Percentiles rank a stretch among this genome's conserved stretches.
phyloP scores from a whole-genome alignment of 2,797 vertebrate genomes.

The Danio tinwini region DNA sequence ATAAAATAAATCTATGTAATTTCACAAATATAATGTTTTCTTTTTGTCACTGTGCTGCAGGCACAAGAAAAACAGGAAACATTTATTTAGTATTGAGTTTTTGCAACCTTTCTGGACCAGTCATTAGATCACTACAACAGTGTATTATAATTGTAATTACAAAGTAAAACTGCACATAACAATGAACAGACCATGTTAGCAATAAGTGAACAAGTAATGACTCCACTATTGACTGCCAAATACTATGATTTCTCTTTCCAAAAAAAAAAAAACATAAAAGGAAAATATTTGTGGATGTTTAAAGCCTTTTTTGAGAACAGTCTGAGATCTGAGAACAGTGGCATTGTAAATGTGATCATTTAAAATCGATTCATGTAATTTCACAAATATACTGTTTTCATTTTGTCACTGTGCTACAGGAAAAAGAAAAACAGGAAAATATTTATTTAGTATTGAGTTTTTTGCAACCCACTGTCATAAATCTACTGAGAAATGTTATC shows the following conservation, averaged over 20 bases:
- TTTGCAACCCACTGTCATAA: background rate
- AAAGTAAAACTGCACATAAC: too few species aligned
- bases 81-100: too few species aligned
- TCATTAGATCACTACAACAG: too few species aligned
- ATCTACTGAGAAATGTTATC: background rate
- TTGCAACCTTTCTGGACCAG: too few species aligned
- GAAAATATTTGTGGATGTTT: background rate
- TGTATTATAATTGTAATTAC: too few species aligned
- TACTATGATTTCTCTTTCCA: background rate
- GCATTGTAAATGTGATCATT: too few species aligned
- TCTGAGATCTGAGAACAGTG: background rate
- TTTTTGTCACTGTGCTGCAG: too few species aligned
- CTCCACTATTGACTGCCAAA: background rate
- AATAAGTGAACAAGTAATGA: background rate
- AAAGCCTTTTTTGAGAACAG: background rate
- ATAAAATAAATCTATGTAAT: too few species aligned
- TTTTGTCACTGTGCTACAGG: background rate
- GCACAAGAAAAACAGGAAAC: too few species aligned
- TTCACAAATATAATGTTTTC: too few species aligned
- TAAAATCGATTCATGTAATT: too few species aligned
- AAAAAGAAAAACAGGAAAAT: background rate
- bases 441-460: slow-evolving; percentile 2
- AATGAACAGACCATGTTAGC: background rate
- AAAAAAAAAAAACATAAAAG: slow-evolving; percentile 1
- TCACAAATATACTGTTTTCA: background rate